Percentiles rank a stretch among this genome's conserved stretches.
Conservation (phyloP, 2,113 vertebrate genomes). For the Myocastor coypus region DNA sequence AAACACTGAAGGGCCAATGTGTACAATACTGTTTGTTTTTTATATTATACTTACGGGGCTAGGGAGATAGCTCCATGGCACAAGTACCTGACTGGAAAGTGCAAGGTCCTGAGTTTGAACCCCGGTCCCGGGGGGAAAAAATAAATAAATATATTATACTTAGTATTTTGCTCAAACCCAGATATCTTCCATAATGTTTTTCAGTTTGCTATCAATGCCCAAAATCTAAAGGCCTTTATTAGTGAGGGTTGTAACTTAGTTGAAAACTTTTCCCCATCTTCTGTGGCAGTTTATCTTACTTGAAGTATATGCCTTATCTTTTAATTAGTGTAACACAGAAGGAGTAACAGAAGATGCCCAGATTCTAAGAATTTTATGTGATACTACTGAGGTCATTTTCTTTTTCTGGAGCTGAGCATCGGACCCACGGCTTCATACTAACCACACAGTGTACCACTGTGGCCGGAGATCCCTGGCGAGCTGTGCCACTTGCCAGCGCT, state of each 20-base stretch:
- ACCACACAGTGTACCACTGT: background rate
- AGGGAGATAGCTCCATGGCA: too few species aligned
- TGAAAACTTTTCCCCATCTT: conserved; percentile 41
- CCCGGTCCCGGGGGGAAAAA: too few species aligned
- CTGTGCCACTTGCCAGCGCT: too few species aligned
- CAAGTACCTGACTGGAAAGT: too few species aligned
- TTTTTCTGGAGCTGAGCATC: background rate
- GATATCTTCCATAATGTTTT: background rate
- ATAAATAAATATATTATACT: conserved; percentile 8
- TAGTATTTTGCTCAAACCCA: conserved; percentile 23
- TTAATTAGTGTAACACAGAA: conserved; percentile 53
- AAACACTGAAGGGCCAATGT: background rate
- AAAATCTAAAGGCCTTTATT: background rate
- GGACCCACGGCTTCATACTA: background rate
- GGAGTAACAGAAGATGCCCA: background rate
- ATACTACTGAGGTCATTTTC: background rate
- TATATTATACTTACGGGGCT: conserved; percentile 18
- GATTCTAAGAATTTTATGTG: background rate
- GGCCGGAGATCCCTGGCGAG: too few species aligned
- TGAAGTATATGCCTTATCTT: conserved; percentile 50
- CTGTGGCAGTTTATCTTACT: conserved; percentile 48
- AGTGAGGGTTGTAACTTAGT: background rate
- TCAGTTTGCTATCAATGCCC: background rate
- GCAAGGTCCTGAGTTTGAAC: too few species aligned
- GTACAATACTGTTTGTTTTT: background rate